These are phyloP conservation scores for Pluvialis apricaria DNA, from an alignment of 2,113 vertebrate genomes.

Conservation along the genomic window DNA sequence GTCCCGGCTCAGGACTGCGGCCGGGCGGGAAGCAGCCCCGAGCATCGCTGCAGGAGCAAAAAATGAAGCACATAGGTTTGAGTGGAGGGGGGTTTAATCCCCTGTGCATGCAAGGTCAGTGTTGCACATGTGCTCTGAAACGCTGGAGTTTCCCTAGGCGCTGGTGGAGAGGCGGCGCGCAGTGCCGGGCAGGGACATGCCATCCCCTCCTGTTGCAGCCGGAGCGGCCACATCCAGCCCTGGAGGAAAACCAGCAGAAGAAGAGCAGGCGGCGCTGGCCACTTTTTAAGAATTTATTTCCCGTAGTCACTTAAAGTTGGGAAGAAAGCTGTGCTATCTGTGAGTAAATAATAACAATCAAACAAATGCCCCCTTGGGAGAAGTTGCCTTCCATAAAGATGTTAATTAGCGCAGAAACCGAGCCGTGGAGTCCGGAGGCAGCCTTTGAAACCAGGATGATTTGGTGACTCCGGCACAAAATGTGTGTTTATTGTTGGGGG, in stretches of 20 bases:
- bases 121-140: background rate
- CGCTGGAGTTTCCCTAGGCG: fast-evolving
- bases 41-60: fast-evolving
- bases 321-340: background rate
- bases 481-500: background rate
- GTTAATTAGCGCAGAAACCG: constrained; percentile 52
- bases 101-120: background rate
- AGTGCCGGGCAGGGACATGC: background rate
- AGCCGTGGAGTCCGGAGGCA: background rate
- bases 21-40: background rate
- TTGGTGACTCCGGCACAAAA: background rate
- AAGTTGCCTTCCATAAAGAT: constrained; percentile 54
- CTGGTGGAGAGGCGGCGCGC: background rate
- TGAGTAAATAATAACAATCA: constrained; percentile 63
- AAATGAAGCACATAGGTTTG: background rate
- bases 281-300: constrained; percentile 35
- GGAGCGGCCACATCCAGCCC: background rate
- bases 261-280: fast-evolving
- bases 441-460: background rate
- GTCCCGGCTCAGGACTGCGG: background rate
- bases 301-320: background rate
- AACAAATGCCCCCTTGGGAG: constrained; percentile 48
- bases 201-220: background rate
- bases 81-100: background rate
- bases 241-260: background rate